Evolutionary conservation across 2,113 vertebrate species (phyloP).

Genomic region (Amblyornis subalaris): DNA sequence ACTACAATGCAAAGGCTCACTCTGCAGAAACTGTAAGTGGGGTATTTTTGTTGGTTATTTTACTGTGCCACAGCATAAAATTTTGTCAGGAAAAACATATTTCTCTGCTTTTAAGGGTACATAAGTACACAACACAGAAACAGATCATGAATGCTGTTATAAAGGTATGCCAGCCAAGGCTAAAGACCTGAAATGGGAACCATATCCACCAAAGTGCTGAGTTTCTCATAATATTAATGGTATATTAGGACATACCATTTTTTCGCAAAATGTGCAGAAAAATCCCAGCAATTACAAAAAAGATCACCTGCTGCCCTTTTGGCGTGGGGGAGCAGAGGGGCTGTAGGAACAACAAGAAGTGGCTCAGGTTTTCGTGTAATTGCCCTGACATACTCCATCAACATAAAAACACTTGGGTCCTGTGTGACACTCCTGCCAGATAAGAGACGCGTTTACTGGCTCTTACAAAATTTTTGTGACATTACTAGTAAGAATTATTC

Average conservation of each 20-base stretch:
- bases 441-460: neutral
- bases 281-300: neutral
- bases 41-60: neutral
- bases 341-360: neutral
- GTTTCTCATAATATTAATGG: neutral
- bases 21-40: neutral
- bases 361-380: neutral
- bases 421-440: neutral
- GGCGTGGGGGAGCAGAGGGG: neutral
- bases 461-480: neutral
- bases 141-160: neutral
- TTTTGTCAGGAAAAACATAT: neutral
- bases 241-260: accelerated
- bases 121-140: neutral
- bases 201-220: neutral
- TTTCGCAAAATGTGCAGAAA: neutral
- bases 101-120: neutral
- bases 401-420: neutral
- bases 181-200: neutral
- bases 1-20: neutral
- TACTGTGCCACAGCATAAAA: neutral
- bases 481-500: neutral
- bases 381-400: neutral
- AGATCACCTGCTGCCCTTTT: neutral
- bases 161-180: neutral